A percentile compares a stretch with the other conserved stretches of the same genome.
Conservation (phyloP, 2,888 invertebrate genomes). For the Plebejus anna region DNA sequence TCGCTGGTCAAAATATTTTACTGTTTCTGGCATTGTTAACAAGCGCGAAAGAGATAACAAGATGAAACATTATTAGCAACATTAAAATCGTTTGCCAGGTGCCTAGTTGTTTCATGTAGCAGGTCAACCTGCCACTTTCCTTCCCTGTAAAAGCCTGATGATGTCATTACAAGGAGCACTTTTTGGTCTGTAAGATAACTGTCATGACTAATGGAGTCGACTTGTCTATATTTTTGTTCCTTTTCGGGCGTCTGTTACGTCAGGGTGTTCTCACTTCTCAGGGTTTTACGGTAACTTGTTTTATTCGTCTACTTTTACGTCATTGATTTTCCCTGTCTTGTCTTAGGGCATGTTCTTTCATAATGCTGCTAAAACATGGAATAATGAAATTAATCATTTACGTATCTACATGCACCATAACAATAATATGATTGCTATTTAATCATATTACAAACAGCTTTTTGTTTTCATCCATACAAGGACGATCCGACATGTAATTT, state of each 20-base stretch:
- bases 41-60: neutral
- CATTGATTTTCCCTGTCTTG: neutral
- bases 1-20: neutral
- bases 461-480: neutral
- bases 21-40: neutral
- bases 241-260: neutral
- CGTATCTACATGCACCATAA: neutral
- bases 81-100: neutral
- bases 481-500: constrained; percentile 1
- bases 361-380: neutral
- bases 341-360: neutral
- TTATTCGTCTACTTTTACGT: neutral
- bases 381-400: neutral
- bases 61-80: neutral
- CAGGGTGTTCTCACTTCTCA: constrained; percentile 1
- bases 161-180: neutral
- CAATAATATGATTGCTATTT: neutral
- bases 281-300: neutral
- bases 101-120: neutral
- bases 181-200: neutral
- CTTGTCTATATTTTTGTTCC: neutral
- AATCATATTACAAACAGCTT: neutral
- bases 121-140: neutral
- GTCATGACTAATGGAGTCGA: neutral
- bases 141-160: constrained; percentile 10